Percentiles rank a stretch among this genome's conserved stretches.
These are phyloP conservation scores for Ceratosolen solmsi DNA, from an alignment of 1,140 invertebrate species.

Conservation along the genomic window DNA sequence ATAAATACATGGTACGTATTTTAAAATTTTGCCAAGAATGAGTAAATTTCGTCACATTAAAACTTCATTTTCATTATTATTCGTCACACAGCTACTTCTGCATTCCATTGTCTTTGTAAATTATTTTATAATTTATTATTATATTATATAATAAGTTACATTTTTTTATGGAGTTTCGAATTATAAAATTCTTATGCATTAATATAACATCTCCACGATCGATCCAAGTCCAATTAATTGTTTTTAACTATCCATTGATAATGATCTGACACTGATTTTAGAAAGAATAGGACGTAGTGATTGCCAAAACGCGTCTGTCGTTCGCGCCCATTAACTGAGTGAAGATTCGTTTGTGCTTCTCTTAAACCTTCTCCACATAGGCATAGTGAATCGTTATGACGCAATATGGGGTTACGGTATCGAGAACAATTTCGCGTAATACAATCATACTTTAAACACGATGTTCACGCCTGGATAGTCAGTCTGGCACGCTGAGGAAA, in stretches of 20 bases:
- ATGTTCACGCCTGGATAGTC: neutral
- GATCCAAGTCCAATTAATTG: no score
- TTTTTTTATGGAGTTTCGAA: no score
- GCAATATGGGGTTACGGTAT: slow-evolving; percentile 24
- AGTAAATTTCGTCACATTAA: slow-evolving; percentile 14
- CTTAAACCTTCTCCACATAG: neutral
- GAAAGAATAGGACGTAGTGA: neutral
- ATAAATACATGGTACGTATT: neutral
- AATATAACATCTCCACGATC: no score
- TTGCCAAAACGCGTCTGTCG: neutral
- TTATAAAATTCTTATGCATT: no score
- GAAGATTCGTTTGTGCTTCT: neutral
- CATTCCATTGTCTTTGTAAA: no score
- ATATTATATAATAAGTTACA: no score
- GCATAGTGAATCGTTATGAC: slow-evolving; percentile 9
- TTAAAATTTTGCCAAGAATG: neutral
- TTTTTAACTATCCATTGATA: no score
- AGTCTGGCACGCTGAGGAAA: no score
- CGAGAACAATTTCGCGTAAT: slow-evolving; percentile 31
- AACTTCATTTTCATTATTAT: neutral
- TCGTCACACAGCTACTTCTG: no score
- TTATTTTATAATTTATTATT: no score
- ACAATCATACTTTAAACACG: slow-evolving; percentile 21
- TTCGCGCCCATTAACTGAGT: neutral
- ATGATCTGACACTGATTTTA: no score